Base-by-base conservation (phyloP, 35 echinoderm and acorn worm genomes). In the Patiria miniata region DNA sequence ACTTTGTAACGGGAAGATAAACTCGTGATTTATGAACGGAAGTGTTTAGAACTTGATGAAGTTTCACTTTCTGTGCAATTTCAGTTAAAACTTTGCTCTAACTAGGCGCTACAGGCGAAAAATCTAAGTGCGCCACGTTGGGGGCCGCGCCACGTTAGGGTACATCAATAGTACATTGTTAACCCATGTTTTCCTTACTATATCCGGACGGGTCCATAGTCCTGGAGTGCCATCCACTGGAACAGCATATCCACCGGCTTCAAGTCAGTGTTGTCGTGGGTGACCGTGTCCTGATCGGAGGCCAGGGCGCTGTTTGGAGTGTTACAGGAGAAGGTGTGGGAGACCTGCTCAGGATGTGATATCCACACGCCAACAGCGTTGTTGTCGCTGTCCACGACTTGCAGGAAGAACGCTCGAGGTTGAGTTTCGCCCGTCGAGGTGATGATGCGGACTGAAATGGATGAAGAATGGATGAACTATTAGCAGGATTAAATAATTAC, bases 261-360 rank as follows among this genome's bases (percentile, higher is more conserved):
- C 2, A 14, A 18, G 8, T 0, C 29, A 2, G 8, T 1, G 9
- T 73, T 8, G 34, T 32, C 26, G 34, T 73, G 65, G 26, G 65
- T 73, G 19, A 73, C 65, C 21, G 65, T 26, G 26, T 73, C 65
- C 34, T 73, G 65, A 23, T 8, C 29, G 2, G 1, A 18, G 21
- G 65, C 0, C 34, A 32, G 29, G 7, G 7, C 15, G 34, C 26
- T 73, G 30, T n/a, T n/a, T 8, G 60, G 60, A 1, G 1, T 23
- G 60, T 32, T 68, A 30, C 65, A 73, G 19, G 65, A 73, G 65
- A 73, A 73, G 26, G 65, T 73, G 34, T 30, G 65, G 23, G 65
- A 1, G 14, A 32, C 26, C 65, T 36, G 26, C 19, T 18, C 57
- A n/a, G 65, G 65, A 34, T 22, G 29, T 22, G 23, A 14, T 12